Conservation (phyloP, 1,140 invertebrate species). For the Euwallacea similis region DNA sequence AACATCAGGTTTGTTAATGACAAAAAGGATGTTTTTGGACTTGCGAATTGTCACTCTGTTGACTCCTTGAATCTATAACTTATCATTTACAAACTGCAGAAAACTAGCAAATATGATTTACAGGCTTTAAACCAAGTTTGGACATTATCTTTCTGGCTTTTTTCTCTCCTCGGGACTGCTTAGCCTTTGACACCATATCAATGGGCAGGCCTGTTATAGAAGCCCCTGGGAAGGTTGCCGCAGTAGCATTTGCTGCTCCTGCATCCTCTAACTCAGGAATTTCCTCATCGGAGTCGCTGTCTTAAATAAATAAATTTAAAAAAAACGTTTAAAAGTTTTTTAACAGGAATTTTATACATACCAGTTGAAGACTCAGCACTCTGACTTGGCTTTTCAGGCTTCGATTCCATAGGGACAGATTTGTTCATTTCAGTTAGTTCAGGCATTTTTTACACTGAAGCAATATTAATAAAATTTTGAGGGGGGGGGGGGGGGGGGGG, state of each 20-base stretch:
- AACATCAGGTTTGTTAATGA: conserved; percentile 99
- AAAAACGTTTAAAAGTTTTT: no score
- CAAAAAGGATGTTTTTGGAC: conserved; percentile 99
- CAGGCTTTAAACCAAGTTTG: conserved; percentile 94
- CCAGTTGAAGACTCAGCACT: conserved; percentile 65
- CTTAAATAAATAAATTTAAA: not conserved
- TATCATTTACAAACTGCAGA: no score
- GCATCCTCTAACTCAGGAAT: conserved; percentile 86
- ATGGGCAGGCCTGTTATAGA: conserved; percentile 70
- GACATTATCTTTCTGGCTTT: conserved; percentile 99
- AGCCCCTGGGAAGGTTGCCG: conserved; percentile 52
- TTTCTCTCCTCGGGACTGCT: conserved; percentile 98
- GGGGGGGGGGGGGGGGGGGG: no score
- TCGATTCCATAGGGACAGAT: conserved; percentile 63
- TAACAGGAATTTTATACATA: no score
- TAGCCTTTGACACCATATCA: conserved; percentile 90
- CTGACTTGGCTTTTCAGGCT: conserved; percentile 69
- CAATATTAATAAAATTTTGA: no score
- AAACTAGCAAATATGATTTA: conserved; percentile 52
- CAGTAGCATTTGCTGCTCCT: conserved; percentile 54
- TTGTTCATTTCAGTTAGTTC: conserved; percentile 84
- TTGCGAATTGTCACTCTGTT: conserved; percentile 98
- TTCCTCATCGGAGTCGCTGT: conserved; percentile 72
- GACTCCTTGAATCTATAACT: conserved; percentile 82
- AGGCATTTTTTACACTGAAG: conserved; percentile 62